Evolutionary conservation across 2,888 invertebrate species (phyloP).

Genomic region (Meteorus colon): DNA sequence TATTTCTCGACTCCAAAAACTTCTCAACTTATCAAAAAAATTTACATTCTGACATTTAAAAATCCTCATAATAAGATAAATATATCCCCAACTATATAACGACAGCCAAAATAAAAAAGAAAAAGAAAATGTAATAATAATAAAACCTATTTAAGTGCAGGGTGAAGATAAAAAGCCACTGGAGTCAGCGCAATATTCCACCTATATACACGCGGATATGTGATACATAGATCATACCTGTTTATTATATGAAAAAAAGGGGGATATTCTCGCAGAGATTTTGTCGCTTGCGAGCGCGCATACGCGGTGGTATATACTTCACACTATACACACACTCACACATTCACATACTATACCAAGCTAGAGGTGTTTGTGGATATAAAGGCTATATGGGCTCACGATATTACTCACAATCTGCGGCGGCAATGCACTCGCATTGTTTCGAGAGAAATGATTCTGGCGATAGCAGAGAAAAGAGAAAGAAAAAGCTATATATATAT

Average conservation of each 20-base stretch:
- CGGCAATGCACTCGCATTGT: conserved; percentile 42
- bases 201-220: not conserved
- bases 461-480: conserved; percentile 38
- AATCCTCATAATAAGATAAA: too few species aligned
- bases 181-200: conserved; percentile 7
- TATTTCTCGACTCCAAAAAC: too few species aligned
- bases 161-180: not conserved
- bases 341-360: not conserved
- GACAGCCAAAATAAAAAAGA: not conserved
- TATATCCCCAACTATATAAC: not conserved
- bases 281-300: conserved; percentile 43
- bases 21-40: too few species aligned
- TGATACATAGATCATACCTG: conserved; percentile 20
- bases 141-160: conserved; percentile 2
- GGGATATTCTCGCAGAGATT: conserved; percentile 49
- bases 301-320: conserved; percentile 32
- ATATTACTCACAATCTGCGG: conserved; percentile 59
- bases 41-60: too few species aligned
- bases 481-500: not conserved
- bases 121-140: not conserved
- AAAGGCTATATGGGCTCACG: conserved; percentile 40
- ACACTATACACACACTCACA: conserved; percentile 25
- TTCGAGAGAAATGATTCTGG: conserved; percentile 50
- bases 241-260: conserved; percentile 24
- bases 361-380: conserved; percentile 23